Percentiles rank a stretch among this genome's conserved stretches.
phyloP scores from a whole-genome alignment of 2,888 invertebrate genomes.

The Mimachlamys varia region DNA sequence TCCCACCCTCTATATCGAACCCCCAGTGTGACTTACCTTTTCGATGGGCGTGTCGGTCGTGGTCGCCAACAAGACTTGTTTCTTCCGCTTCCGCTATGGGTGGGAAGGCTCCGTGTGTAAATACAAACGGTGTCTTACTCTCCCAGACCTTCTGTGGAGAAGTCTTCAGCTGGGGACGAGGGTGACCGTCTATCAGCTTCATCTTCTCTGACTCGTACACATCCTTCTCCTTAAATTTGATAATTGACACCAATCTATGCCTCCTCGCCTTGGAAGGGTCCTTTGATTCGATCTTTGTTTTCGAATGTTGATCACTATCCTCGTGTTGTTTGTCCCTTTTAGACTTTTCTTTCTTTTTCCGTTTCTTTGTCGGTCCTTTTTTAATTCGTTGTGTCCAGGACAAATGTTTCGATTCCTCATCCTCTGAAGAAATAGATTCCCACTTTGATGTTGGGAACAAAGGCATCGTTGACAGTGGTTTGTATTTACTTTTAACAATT shows the following conservation, averaged over 20 bases:
- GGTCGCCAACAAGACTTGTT: background rate
- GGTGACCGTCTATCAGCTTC: background rate
- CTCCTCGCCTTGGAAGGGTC: background rate
- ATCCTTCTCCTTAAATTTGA: background rate
- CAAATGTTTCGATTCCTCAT: background rate
- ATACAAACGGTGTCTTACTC: background rate
- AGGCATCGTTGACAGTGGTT: background rate
- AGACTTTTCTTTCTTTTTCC: conserved; percentile 3
- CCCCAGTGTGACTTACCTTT: background rate
- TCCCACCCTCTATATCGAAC: too few species aligned
- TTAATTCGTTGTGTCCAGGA: conserved; percentile 10
- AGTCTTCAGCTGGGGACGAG: background rate
- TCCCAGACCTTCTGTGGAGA: background rate
- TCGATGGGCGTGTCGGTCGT: background rate
- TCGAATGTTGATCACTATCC: background rate
- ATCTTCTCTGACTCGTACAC: background rate
- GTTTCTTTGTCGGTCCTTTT: background rate
- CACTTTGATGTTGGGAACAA: background rate
- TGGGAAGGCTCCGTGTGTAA: background rate
- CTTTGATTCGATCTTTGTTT: background rate
- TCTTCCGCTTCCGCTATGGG: conserved; percentile 3
- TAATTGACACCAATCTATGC: background rate
- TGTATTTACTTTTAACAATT: background rate
- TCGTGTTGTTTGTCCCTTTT: background rate
- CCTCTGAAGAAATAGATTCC: background rate